Evolutionary conservation across 2,113 vertebrate genomes (phyloP), one percentile per base, ranked within the genome.

Genomic region (Pomatostomus ruficeps): DNA sequence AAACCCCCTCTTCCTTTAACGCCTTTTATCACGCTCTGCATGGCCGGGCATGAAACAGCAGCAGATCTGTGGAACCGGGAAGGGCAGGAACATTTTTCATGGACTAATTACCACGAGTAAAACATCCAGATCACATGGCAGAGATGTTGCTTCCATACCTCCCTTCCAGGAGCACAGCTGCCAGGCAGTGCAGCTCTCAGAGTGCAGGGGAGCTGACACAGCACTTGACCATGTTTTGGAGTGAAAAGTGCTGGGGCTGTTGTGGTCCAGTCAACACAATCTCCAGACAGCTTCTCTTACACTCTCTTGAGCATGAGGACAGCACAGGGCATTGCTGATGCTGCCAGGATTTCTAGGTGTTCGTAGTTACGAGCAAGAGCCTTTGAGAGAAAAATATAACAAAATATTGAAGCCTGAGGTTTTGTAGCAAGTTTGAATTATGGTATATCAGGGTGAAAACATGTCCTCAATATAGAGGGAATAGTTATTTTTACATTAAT

Each of bases 341-440:
- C 36, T 89, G 75, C 48, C 78, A 61, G 20, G 31, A 40, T 74
- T 91, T 89, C 55, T 63, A 89, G 87, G 65, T 87, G 66, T 68
- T 89, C 55, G 68, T 6, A 85, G 61, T 26, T 51, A 48, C 7
- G 3, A 80, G 55, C n/a, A 80, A 92, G 35, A 62, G 67, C 66
- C 71, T 26, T 7, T 43, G 72, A 76, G 17, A 83, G 35, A 26
- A 90, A 82, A 57, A 15, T 17, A 31, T 5, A 72, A 74, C 21
- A 62, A 70, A 89, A 29, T 68, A 26, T 33, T 76, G 85, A 38
- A 82, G 49, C 45, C 20, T 89, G 45, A 82, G n/a, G n/a, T 80
- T 49, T 61, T 1, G 1, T 4, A 76, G 45, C 21, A 75, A 85
- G 46, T 51, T 52, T 57, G 28, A 83, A 52, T 49, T 31, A 38